Conservation (phyloP, 2,888 invertebrate genomes). For the Acrobasis repandana region DNA sequence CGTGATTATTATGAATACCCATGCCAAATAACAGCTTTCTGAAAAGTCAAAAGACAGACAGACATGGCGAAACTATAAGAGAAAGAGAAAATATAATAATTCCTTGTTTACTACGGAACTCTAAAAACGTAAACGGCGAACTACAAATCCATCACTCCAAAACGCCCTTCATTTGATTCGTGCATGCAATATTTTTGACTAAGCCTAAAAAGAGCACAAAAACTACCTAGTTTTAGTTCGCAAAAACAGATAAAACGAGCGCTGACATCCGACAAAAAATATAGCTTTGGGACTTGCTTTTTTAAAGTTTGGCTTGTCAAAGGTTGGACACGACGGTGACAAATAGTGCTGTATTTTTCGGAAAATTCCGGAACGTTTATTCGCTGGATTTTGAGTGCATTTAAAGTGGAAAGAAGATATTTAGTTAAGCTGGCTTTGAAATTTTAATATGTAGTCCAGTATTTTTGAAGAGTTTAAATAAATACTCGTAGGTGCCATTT, state of each 20-base stretch:
- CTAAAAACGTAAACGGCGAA: too few species aligned
- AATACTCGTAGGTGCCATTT: too few species aligned
- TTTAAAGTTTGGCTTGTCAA: conserved; percentile 16
- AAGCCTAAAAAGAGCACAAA: conserved; percentile 10
- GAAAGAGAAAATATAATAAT: too few species aligned
- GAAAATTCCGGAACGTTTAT: not conserved
- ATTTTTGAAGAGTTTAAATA: too few species aligned
- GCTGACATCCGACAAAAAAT: conserved; percentile 15
- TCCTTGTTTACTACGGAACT: too few species aligned
- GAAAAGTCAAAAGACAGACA: too few species aligned
- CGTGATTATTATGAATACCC: too few species aligned
- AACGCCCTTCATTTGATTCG: not conserved
- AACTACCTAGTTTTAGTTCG: conserved; percentile 5
- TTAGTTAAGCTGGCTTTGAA: not conserved
- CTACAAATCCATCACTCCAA: not conserved
- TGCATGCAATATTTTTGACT: conserved; percentile 16
- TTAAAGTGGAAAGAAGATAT: conserved; percentile 1
- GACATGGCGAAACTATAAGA: too few species aligned
- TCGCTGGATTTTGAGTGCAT: not conserved
- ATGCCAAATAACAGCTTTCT: too few species aligned
- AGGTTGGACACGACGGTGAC: conserved; percentile 3
- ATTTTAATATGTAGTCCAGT: too few species aligned
- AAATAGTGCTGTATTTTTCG: conserved; percentile 10
- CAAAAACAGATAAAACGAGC: conserved; percentile 17
- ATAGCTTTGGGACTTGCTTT: conserved; percentile 8